These are phyloP conservation scores for Erebia palarica DNA, from an alignment of 2,888 invertebrate species.

Conservation along the genomic window DNA sequence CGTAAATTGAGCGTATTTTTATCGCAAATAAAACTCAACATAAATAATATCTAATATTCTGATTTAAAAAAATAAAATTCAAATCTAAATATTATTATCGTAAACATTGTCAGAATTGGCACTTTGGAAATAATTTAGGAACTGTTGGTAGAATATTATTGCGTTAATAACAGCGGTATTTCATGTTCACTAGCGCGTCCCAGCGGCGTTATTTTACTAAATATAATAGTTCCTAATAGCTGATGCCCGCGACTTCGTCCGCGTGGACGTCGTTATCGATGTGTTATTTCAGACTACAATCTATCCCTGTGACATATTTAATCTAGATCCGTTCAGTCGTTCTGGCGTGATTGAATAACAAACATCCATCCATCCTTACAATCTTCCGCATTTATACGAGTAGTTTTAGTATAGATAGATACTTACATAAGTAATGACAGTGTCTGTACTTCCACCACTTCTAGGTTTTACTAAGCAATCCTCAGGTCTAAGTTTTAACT, in stretches of 20 bases:
- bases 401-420: too few relatives aligned
- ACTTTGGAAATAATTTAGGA: conserved; percentile 7
- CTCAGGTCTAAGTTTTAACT: background rate
- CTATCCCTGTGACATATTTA: too few relatives aligned
- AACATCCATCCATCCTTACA: too few relatives aligned
- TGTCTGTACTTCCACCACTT: background rate
- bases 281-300: background rate
- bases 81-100: background rate
- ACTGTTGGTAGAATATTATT: conserved; percentile 13
- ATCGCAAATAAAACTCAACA: background rate
- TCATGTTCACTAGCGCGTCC: background rate
- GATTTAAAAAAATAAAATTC: background rate
- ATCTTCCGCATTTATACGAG: too few relatives aligned
- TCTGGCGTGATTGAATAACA: too few relatives aligned
- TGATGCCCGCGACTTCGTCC: too few relatives aligned
- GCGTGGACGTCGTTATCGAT: background rate
- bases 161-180: background rate
- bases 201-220: conserved; percentile 7
- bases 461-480: background rate
- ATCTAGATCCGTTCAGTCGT: too few relatives aligned
- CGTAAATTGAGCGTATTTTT: conserved; percentile 1
- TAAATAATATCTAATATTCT: background rate
- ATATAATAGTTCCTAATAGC: too few relatives aligned
- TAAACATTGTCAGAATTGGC: conserved; percentile 2
- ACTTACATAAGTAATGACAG: background rate